These are phyloP conservation scores for Urophycis tenuis DNA, from an alignment of 2,797 vertebrate species.

Conservation along the genomic window DNA sequence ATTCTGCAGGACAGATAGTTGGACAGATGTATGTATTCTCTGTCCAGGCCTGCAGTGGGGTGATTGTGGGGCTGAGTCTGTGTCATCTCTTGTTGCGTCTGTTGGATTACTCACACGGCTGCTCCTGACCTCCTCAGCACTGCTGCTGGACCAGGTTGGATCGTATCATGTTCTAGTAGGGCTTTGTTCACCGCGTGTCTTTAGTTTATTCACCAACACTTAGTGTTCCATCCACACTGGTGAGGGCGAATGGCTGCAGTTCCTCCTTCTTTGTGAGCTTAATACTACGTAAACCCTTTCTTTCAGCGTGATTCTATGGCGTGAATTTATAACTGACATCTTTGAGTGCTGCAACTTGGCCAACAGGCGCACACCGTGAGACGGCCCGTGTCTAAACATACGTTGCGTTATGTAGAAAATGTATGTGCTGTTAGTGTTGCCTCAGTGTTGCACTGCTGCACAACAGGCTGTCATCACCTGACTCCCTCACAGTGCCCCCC, in stretches of 20 bases:
- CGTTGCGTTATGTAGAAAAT: background rate
- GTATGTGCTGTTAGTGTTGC: background rate
- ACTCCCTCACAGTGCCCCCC: background rate
- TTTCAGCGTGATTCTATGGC: background rate
- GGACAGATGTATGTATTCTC: slow-evolving; percentile 46
- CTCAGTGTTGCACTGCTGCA: background rate
- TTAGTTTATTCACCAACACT: too few species aligned
- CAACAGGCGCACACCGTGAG: too few species aligned
- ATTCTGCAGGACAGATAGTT: background rate
- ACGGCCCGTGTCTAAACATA: too few species aligned
- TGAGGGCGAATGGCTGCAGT: background rate
- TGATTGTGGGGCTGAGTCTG: slow-evolving; percentile 37
- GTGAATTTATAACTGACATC: background rate
- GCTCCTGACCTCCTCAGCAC: too few species aligned
- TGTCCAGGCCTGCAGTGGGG: slow-evolving; percentile 62
- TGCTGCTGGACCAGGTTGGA: background rate
- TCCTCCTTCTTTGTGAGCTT: background rate
- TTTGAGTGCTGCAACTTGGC: background rate
- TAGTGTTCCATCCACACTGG: too few species aligned
- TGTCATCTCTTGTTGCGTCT: slow-evolving; percentile 19
- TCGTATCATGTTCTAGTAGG: background rate
- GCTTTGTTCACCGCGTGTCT: too few species aligned
- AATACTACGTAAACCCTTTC: background rate
- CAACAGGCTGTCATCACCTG: background rate
- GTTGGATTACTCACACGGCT: background rate